These are phyloP conservation scores for Vidua macroura DNA, from an alignment of 2,113 vertebrate genomes.

Conservation along the genomic window DNA sequence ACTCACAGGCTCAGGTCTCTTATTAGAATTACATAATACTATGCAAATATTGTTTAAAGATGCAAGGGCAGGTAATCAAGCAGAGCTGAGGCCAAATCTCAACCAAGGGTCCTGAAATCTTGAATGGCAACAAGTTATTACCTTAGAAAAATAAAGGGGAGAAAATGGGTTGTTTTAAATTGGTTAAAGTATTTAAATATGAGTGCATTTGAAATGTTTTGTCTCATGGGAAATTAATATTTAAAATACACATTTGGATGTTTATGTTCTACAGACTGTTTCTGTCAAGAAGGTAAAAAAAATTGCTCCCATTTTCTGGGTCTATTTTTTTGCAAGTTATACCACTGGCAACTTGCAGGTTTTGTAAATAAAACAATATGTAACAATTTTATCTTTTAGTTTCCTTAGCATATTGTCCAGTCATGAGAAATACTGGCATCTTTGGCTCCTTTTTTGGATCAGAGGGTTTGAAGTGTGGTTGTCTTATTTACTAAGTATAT, in stretches of 20 bases:
- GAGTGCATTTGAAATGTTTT: not conserved
- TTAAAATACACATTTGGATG: slow-evolving; percentile 13
- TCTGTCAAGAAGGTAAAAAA: not conserved
- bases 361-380: not conserved
- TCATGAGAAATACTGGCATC: not conserved
- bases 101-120: not conserved
- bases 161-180: not conserved
- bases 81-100: not conserved
- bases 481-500: not conserved
- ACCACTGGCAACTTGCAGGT: not conserved
- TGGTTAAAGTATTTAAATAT: not conserved
- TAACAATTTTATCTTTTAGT: not conserved
- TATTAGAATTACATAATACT: not conserved
- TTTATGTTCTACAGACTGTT: not conserved
- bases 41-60: not conserved
- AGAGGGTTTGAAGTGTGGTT: not conserved
- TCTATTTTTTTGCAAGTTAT: not conserved
- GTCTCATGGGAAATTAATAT: not conserved
- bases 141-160: not conserved
- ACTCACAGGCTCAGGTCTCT: not conserved
- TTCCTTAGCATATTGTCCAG: not conserved
- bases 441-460: not conserved
- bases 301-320: not conserved
- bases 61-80: not conserved
- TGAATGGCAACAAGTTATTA: not conserved